Evolutionary conservation across 2,797 vertebrate species (phyloP).

Genomic region (Scolopax bukidnonensis): DNA sequence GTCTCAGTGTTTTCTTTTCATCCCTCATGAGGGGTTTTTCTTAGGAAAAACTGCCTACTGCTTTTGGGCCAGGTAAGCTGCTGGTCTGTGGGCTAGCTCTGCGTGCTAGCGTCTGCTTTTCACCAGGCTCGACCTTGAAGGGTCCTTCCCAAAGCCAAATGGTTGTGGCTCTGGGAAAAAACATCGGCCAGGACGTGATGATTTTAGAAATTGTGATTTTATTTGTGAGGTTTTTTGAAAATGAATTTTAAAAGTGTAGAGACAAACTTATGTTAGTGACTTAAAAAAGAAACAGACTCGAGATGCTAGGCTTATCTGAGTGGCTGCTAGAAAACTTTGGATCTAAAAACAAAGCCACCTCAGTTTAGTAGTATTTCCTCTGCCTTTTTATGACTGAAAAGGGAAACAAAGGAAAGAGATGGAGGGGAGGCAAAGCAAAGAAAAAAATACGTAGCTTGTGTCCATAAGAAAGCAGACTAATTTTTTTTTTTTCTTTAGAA

Average conservation of each 20-base stretch:
- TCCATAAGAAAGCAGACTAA: not conserved
- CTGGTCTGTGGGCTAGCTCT: not conserved
- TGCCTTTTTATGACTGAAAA: not conserved
- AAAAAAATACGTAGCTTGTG: not conserved
- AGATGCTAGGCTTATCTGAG: not conserved
- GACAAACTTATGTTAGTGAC: not conserved
- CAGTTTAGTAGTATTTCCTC: not conserved
- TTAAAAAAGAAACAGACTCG: not conserved
- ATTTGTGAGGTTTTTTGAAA: not conserved
- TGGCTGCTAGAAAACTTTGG: not conserved
- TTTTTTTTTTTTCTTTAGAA: not conserved
- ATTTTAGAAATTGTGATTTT: not conserved
- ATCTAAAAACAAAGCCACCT: not conserved
- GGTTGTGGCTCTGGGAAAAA: constrained; percentile 7
- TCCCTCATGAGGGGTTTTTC: not conserved
- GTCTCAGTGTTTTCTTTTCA: not conserved
- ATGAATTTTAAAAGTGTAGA: not conserved
- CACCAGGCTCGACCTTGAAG: not conserved
- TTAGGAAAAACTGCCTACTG: not conserved
- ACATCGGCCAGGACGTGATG: not conserved
- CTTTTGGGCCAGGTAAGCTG: too few relatives aligned
- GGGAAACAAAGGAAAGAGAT: not conserved
- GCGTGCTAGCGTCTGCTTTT: too few relatives aligned
- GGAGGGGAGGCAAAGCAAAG: not conserved
- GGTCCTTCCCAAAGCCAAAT: not conserved